Base-by-base conservation (phyloP, 2,113 vertebrate genomes). In the Mirounga angustirostris region DNA sequence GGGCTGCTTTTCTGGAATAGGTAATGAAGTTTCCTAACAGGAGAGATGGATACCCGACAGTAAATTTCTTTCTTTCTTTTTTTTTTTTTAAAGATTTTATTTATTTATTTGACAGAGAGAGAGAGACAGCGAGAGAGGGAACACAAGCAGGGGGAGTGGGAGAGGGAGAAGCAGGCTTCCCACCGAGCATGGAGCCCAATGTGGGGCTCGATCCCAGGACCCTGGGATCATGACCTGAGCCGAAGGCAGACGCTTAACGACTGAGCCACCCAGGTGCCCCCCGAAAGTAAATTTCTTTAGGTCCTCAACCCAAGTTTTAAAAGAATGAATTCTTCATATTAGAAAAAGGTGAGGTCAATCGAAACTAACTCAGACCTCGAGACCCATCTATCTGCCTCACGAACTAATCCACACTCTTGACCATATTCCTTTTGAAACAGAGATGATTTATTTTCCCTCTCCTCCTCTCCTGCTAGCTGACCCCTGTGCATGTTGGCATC, bases 1-100 rank as follows among this genome's bases (percentile, higher is more conserved):
- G n/a, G 52, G 56, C n/a, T 65, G 90, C 79, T 97, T 83, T 82
- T 95, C 46, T 90, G 50, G 83, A 90, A 61, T 11, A 69, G n/a
- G 4, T 59, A 50, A 14, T 69, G n/a, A 87, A 40, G 6, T 76
- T 95, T 90, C 54, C 91, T 10, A 71, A 22, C 50, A 58, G 22
- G 59, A 91, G n/a, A 33, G 33, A 67, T 33, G 22, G 50, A 46
- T 12, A 46, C 26, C 24, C 15, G 36, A 40, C 61, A 65, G 12
- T 16, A 69, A 85, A 24, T 74, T 4, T 52, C 40, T 28, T 91
- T 36, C 46, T 46, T 46, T 46, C 5, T 46, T 46, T 46, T 8
- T 46, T 46, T 46, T 46, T 46, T 46, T 46, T 43, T 43, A 43
- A 46, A 9, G 46, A 46, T 46, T 46, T 46, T 46, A 46, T 46